Conservation (phyloP, 2,113 vertebrate species). For the Neodon shergylaensis region DNA sequence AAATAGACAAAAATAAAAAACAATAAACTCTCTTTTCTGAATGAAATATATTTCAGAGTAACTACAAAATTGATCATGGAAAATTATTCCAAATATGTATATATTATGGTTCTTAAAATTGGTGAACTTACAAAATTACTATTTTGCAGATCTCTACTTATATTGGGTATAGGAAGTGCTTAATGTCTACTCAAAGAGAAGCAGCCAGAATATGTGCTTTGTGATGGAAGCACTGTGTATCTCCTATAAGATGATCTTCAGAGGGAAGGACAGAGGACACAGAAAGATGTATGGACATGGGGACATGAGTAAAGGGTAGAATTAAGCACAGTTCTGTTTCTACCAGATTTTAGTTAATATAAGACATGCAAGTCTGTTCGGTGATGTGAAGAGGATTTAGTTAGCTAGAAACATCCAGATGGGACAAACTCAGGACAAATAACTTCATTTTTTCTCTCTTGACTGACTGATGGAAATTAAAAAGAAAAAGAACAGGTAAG, state of each 20-base stretch:
- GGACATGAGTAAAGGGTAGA: neutral
- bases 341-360: too few species aligned
- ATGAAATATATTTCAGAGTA: neutral
- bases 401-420: too few species aligned
- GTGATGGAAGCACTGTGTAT: neutral
- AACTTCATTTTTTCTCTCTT: too few species aligned
- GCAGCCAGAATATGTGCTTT: neutral
- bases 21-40: conserved; percentile 2
- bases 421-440: too few species aligned
- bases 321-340: too few species aligned
- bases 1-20: neutral
- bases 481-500: too few species aligned
- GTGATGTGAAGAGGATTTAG: too few species aligned
- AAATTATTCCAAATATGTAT: neutral
- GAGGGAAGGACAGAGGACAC: neutral
- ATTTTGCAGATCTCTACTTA: neutral
- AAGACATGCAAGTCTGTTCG: too few species aligned
- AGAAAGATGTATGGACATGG: too few species aligned
- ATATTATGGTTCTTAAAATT: neutral
- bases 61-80: neutral
- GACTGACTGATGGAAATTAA: too few species aligned
- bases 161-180: neutral
- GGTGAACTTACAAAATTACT: neutral
- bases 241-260: neutral
- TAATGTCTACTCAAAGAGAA: neutral